Percentiles rank a stretch among this genome's conserved stretches.
Evolutionary conservation across 2,113 vertebrate genomes (phyloP).

Genomic region (Cacatua alba): DNA sequence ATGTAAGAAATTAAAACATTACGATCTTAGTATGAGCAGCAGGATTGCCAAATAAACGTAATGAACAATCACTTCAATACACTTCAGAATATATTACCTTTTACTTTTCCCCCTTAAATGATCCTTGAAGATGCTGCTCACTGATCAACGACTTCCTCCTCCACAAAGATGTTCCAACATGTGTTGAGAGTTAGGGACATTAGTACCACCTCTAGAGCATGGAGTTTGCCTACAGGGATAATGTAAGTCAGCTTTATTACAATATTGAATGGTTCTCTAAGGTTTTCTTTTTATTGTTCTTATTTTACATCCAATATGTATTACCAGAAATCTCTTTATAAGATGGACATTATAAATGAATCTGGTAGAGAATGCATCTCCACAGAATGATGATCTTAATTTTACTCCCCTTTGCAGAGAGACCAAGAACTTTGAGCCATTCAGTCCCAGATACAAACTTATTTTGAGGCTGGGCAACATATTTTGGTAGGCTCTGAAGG

Average conservation of each 20-base stretch:
- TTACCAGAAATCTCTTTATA: neutral
- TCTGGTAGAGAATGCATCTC: constrained; percentile 17
- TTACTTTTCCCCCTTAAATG: constrained; percentile 26
- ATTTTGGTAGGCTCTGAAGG: constrained; percentile 22
- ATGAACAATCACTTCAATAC: constrained; percentile 9
- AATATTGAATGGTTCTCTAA: constrained; percentile 53
- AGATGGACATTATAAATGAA: constrained; percentile 5
- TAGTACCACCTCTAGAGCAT: constrained; percentile 64
- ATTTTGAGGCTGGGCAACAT: neutral
- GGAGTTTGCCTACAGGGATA: constrained; percentile 62
- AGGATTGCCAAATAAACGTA: constrained; percentile 54
- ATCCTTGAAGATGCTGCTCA: constrained; percentile 49
- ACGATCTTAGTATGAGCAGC: constrained; percentile 47
- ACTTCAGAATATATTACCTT: constrained; percentile 54
- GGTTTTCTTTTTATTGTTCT: constrained; percentile 70
- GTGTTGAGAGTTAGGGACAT: constrained; percentile 51
- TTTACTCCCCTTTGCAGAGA: constrained; percentile 14
- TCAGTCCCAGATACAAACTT: neutral
- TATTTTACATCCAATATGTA: constrained; percentile 39
- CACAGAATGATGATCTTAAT: constrained; percentile 30
- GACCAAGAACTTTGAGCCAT: neutral
- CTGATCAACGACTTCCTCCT: constrained; percentile 62
- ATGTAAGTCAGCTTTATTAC: constrained; percentile 61
- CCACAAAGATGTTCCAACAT: constrained; percentile 63
- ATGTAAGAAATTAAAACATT: neutral